Evolutionary conservation across 1,140 invertebrate species (phyloP).

Genomic region (Brachionus sp.): DNA sequence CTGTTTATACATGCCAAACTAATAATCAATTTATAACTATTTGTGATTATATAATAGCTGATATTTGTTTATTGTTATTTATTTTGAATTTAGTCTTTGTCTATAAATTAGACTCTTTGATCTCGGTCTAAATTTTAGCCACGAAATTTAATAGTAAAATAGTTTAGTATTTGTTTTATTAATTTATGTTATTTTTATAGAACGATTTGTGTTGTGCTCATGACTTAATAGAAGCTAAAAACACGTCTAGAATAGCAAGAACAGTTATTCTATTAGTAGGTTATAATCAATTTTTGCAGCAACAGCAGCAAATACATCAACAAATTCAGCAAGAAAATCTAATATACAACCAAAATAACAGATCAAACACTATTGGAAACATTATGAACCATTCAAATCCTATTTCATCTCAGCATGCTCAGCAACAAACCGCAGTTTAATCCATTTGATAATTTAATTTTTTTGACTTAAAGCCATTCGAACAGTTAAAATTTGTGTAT

Average conservation of each 20-base stretch:
- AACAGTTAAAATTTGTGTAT: not conserved
- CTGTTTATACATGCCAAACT: not conserved
- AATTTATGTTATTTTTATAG: not conserved
- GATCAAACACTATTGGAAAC: slow-evolving; percentile 16
- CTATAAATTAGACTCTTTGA: not conserved
- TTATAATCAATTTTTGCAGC: slow-evolving; percentile 31
- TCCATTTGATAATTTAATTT: not conserved
- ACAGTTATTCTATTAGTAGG: slow-evolving; percentile 41
- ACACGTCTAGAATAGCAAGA: slow-evolving; percentile 30
- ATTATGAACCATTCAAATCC: slow-evolving; percentile 18
- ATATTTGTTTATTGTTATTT: slow-evolving; percentile 42
- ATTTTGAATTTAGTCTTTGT: slow-evolving; percentile 15
- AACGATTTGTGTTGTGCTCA: slow-evolving; percentile 45
- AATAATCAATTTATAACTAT: not conserved
- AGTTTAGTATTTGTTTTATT: not conserved
- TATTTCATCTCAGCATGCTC: not conserved
- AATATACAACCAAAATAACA: not conserved
- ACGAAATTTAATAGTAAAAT: not conserved
- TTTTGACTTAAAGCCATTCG: not conserved
- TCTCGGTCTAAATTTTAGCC: not conserved
- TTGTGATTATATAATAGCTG: slow-evolving; percentile 35
- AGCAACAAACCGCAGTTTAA: slow-evolving; percentile 43
- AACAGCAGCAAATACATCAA: slow-evolving; percentile 22
- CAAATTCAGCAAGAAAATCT: not conserved
- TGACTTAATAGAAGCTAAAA: slow-evolving; percentile 46